A percentile compares a stretch with the other conserved stretches of the same genome.
Conservation (phyloP, 2,888 invertebrate genomes). For the Exocentrus adspersus region DNA sequence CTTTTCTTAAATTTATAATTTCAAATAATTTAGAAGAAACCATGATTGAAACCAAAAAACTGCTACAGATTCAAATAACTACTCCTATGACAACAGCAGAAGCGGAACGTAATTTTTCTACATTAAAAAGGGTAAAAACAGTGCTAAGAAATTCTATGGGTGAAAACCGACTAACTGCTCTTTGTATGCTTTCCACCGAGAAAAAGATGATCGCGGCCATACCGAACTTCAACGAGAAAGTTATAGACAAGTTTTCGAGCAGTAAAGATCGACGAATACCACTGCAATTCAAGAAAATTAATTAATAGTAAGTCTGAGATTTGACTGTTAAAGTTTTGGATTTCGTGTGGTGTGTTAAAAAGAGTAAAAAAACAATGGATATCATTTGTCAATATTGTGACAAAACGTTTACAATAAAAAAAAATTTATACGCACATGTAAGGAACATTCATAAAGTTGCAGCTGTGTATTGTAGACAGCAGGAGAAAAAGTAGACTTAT, state of each 20-base stretch:
- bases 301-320: too few relatives aligned
- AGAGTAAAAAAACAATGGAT: too few relatives aligned
- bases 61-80: conserved; percentile 43
- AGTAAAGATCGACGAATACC: neutral
- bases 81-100: conserved; percentile 46
- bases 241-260: neutral
- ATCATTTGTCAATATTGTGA: too few relatives aligned
- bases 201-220: neutral
- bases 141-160: neutral
- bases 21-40: conserved; percentile 10
- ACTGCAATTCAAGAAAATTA: neutral
- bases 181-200: neutral
- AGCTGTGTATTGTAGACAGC: too few relatives aligned
- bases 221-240: neutral
- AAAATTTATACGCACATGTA: too few relatives aligned
- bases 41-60: conserved; percentile 37
- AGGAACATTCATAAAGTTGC: too few relatives aligned
- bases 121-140: conserved; percentile 1
- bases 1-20: conserved; percentile 12
- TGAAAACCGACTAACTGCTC: neutral
- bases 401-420: too few relatives aligned
- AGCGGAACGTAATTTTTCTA: conserved; percentile 21
- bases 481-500: too few relatives aligned
- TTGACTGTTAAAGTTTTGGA: too few relatives aligned
- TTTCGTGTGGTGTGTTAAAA: too few relatives aligned